Conservation (phyloP, 2,888 invertebrate species). For the Galeopsomyia nigrocyanea region DNA sequence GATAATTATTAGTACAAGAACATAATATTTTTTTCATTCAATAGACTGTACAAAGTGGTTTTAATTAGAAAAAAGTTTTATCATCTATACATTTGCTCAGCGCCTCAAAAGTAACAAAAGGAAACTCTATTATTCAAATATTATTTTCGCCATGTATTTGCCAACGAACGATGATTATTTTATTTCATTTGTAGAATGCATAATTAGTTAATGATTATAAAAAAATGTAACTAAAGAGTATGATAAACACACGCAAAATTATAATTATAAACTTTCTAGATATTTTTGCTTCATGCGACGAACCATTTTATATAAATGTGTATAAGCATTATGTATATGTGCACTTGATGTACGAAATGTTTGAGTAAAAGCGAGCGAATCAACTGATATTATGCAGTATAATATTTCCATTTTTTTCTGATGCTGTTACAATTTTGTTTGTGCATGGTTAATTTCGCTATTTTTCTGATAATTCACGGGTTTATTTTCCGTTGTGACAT, state of each 20-base stretch:
- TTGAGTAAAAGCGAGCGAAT: constrained; percentile 34
- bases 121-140: constrained; percentile 46
- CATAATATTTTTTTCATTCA: constrained; percentile 47
- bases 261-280: constrained; percentile 67
- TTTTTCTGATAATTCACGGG: constrained; percentile 11
- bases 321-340: constrained; percentile 34
- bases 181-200: constrained; percentile 53
- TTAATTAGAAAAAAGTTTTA: constrained; percentile 35
- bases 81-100: constrained; percentile 63
- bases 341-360: constrained; percentile 33
- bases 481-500: constrained; percentile 28
- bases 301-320: constrained; percentile 38
- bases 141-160: constrained; percentile 68
- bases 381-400: constrained; percentile 5
- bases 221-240: constrained; percentile 63
- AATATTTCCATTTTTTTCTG: constrained; percentile 12
- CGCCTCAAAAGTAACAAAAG: constrained; percentile 63
- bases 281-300: constrained; percentile 61
- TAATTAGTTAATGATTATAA: constrained; percentile 57
- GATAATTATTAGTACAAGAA: constrained; percentile 62
- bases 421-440: constrained; percentile 27
- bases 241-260: constrained; percentile 52
- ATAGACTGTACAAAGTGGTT: constrained; percentile 52
- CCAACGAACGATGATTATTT: constrained; percentile 66
- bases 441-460: constrained; percentile 36